Conservation (phyloP, 2,113 vertebrate genomes). For the Pelusios castaneus region DNA sequence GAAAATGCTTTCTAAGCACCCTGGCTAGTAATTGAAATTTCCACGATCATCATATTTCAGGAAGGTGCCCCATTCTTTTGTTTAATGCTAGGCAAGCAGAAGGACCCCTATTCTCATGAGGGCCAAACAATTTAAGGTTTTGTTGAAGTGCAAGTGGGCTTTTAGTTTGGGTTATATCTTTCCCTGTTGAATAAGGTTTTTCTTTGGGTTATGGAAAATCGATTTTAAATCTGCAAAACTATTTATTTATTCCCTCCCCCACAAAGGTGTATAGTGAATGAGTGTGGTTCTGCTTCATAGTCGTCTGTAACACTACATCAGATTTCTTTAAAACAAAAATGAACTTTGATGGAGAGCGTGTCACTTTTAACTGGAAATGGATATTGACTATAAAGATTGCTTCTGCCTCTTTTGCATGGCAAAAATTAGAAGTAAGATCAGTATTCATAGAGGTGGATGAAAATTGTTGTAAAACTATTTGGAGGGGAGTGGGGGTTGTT, state of each 20-base stretch:
- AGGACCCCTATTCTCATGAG: slow-evolving; percentile 77
- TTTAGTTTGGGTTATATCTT: slow-evolving; percentile 13
- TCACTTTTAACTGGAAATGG: slow-evolving; percentile 43
- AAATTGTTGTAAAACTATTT: background rate
- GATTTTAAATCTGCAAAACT: slow-evolving; percentile 13
- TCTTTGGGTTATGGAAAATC: slow-evolving; percentile 44
- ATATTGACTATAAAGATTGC: background rate
- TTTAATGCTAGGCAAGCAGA: slow-evolving; percentile 82
- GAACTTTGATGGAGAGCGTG: slow-evolving; percentile 24
- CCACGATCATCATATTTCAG: slow-evolving; percentile 88
- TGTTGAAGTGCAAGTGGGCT: slow-evolving; percentile 58
- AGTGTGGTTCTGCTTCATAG: slow-evolving; percentile 76
- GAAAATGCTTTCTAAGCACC: slow-evolving; percentile 77
- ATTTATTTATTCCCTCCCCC: background rate
- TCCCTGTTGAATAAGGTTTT: background rate
- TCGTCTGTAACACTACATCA: slow-evolving; percentile 75
- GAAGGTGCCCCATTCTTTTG: slow-evolving; percentile 84
- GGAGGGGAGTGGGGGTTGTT: background rate
- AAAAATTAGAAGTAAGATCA: slow-evolving; percentile 11
- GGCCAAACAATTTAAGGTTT: slow-evolving; percentile 68
- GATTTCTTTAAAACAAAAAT: slow-evolving; percentile 71
- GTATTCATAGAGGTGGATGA: slow-evolving; percentile 35
- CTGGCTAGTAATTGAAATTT: slow-evolving; percentile 78
- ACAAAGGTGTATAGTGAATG: slow-evolving; percentile 66
- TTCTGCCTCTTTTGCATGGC: background rate